These are phyloP conservation scores for Eriosoma lanigerum DNA, from an alignment of 1,140 invertebrate species.

Conservation along the genomic window DNA sequence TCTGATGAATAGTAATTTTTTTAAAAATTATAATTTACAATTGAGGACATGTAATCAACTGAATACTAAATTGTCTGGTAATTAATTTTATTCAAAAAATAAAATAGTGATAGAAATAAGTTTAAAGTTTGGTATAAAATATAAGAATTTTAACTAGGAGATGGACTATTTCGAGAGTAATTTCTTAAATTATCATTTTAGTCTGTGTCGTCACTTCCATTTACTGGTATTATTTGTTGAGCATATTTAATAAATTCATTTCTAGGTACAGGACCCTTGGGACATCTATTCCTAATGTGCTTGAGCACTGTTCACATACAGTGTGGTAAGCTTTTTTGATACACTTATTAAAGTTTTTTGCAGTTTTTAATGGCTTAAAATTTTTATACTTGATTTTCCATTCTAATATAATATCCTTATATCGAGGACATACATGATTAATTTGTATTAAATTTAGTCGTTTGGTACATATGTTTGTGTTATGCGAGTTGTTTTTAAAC, in stretches of 20 bases:
- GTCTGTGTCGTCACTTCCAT: not conserved
- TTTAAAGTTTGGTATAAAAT: not conserved
- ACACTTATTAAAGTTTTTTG: conserved; percentile 77
- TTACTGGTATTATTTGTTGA: not conserved
- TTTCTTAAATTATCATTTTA: not conserved
- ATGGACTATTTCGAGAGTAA: not conserved
- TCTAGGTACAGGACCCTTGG: conserved; percentile 72
- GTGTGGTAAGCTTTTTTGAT: conserved; percentile 85
- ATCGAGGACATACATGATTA: conserved; percentile 75
- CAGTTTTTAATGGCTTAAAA: conserved; percentile 79
- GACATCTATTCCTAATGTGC: conserved; percentile 69
- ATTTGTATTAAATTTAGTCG: conserved; percentile 73
- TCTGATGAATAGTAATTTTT: no score
- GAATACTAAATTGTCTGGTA: not conserved
- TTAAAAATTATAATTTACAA: no score
- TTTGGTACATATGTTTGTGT: conserved; percentile 74
- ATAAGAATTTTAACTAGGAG: not conserved
- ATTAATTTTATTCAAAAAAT: not conserved
- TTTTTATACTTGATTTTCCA: conserved; percentile 97
- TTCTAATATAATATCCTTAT: conserved; percentile 83
- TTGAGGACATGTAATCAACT: no score
- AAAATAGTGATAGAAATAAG: not conserved
- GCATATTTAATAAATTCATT: conserved; percentile 54
- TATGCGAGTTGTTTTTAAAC: conserved; percentile 84
- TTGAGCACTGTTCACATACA: conserved; percentile 73